Evolutionary conservation across 2,888 invertebrate genomes (phyloP).

Genomic region (Rotaria macrura): DNA sequence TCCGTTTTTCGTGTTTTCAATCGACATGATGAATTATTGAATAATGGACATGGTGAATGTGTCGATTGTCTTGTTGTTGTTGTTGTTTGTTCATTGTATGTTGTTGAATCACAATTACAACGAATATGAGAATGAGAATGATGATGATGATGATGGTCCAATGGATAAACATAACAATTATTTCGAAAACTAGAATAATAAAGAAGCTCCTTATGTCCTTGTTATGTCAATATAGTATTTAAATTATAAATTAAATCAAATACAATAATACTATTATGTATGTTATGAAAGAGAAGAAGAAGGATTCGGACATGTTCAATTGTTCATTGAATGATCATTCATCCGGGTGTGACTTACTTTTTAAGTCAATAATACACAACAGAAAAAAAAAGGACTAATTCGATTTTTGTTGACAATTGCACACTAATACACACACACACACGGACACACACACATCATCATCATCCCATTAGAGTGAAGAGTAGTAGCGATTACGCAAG

Average conservation of each 20-base stretch:
- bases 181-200: not conserved
- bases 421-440: not conserved
- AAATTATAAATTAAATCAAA: not conserved
- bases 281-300: not conserved
- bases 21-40: not conserved
- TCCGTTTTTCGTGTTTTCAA: not conserved
- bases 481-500: slow-evolving; percentile 3
- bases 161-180: slow-evolving; percentile 12
- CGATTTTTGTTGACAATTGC: slow-evolving; percentile 8
- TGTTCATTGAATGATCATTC: not conserved
- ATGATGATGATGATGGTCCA: not conserved
- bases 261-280: not conserved
- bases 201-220: not conserved
- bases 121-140: slow-evolving; percentile 1
- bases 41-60: slow-evolving; percentile 2
- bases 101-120: slow-evolving; percentile 19
- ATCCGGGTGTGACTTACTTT: not conserved
- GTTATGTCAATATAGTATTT: not conserved
- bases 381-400: not conserved
- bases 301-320: not conserved
- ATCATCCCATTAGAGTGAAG: not conserved
- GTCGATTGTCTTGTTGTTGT: not conserved
- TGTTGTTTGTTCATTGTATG: slow-evolving; percentile 9
- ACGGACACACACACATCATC: not conserved
- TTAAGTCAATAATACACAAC: not conserved